These are phyloP conservation scores for Agrilus planipennis DNA, from an alignment of 1,140 invertebrate species.

Conservation along the genomic window DNA sequence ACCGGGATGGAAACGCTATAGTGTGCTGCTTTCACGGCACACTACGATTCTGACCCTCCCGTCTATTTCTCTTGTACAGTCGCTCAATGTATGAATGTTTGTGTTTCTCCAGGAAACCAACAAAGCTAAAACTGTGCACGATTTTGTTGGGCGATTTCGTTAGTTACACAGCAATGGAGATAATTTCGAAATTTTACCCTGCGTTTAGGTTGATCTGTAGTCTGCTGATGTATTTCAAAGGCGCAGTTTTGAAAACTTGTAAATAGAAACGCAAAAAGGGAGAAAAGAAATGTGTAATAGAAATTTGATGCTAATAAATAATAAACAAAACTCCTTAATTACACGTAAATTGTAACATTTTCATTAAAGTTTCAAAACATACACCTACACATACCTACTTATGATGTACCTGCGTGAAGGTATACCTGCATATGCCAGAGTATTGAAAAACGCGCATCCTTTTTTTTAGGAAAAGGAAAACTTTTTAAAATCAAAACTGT, in stretches of 20 bases:
- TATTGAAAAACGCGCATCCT: too few relatives aligned
- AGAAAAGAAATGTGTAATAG: conserved; percentile 38
- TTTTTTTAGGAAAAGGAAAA: too few relatives aligned
- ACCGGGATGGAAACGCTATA: conserved; percentile 31
- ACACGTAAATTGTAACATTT: neutral
- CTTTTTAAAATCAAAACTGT: too few relatives aligned
- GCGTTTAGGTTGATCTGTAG: too few relatives aligned
- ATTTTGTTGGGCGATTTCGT: conserved; percentile 21
- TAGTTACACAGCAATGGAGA: conserved; percentile 38
- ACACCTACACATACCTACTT: too few relatives aligned
- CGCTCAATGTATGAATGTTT: conserved; percentile 17
- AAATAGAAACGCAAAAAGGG: conserved; percentile 37
- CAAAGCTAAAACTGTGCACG: conserved; percentile 24
- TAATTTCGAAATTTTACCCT: conserved; percentile 38
- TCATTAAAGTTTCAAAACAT: too few relatives aligned
- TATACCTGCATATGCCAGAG: too few relatives aligned
- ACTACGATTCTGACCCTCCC: conserved; percentile 34
- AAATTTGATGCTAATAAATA: conserved; percentile 28
- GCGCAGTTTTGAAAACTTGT: too few relatives aligned
- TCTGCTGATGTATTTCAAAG: too few relatives aligned
- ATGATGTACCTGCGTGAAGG: too few relatives aligned
- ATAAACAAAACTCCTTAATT: conserved; percentile 14
- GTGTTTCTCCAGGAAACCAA: conserved; percentile 18
- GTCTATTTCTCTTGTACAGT: conserved; percentile 34
- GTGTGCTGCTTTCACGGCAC: conserved; percentile 36